Percentiles rank a stretch among this genome's conserved stretches.
Conservation (phyloP, 1,140 invertebrate species). For the Mamestra configurata region DNA sequence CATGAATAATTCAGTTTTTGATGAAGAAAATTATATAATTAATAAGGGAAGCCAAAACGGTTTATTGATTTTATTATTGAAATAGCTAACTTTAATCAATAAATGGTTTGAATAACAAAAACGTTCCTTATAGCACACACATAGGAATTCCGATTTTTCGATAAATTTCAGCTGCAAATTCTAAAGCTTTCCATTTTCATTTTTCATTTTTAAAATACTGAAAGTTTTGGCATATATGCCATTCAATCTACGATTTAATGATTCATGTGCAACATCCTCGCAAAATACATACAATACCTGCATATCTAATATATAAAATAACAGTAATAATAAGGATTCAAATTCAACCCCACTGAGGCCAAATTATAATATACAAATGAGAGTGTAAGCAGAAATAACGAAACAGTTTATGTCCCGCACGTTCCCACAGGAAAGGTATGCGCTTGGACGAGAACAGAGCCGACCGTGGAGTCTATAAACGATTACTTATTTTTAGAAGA, state of each 20-base stretch:
- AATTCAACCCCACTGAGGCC: constrained; percentile 72
- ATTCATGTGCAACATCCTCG: no score
- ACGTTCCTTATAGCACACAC: no score
- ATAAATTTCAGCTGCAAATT: no score
- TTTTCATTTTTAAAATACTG: no score
- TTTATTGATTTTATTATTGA: neutral
- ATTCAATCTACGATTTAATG: no score
- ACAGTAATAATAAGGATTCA: constrained; percentile 69
- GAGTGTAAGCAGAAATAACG: constrained; percentile 85
- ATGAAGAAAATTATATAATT: constrained; percentile 51
- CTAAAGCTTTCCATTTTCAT: no score
- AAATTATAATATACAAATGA: constrained; percentile 88
- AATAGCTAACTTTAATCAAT: neutral
- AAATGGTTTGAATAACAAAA: no score
- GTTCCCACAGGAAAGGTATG: constrained; percentile 88
- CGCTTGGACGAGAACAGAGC: constrained; percentile 61
- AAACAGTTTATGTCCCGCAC: constrained; percentile 85
- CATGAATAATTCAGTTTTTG: constrained; percentile 60
- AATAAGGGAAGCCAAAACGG: neutral
- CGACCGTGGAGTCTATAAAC: constrained; percentile 58
- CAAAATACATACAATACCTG: no score
- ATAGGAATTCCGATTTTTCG: no score
- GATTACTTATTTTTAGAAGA: neutral
- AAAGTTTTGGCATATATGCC: no score
- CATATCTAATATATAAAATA: constrained; percentile 53